phyloP scores from a whole-genome alignment of 2,113 vertebrate genomes.

The Piaya cayana region DNA sequence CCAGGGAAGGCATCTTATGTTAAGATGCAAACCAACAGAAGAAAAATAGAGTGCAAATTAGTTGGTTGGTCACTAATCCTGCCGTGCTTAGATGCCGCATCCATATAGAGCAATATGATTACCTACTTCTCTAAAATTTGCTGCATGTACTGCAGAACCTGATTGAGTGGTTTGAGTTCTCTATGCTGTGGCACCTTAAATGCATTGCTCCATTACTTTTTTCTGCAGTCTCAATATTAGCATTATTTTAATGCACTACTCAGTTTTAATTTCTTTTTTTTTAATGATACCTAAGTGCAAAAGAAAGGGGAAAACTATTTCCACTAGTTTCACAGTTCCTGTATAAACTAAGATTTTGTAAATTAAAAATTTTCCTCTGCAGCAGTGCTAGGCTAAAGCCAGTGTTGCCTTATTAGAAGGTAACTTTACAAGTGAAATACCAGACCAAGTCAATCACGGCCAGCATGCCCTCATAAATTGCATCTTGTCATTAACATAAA shows the following conservation, averaged over 20 bases:
- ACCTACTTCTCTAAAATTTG: conserved; percentile 6
- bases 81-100: background rate
- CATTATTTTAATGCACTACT: conserved; percentile 61
- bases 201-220: conserved; percentile 64
- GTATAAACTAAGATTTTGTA: background rate
- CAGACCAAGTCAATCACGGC: background rate
- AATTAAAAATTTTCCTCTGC: background rate
- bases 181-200: conserved; percentile 38
- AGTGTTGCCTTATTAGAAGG: conserved; percentile 6
- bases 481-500: background rate
- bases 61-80: background rate
- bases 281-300: conserved; percentile 32
- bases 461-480: background rate
- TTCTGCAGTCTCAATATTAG: conserved; percentile 33
- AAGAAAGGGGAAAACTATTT: background rate
- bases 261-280: conserved; percentile 67
- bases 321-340: background rate
- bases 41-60: conserved; percentile 41
- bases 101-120: background rate
- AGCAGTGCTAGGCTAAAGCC: background rate
- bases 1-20: too few relatives aligned
- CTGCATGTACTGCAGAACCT: background rate
- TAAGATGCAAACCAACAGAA: conserved; percentile 19
- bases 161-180: conserved; percentile 32
- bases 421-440: background rate